Base-by-base conservation (phyloP, 2,113 vertebrate genomes). In the Australoheros scitulus region DNA sequence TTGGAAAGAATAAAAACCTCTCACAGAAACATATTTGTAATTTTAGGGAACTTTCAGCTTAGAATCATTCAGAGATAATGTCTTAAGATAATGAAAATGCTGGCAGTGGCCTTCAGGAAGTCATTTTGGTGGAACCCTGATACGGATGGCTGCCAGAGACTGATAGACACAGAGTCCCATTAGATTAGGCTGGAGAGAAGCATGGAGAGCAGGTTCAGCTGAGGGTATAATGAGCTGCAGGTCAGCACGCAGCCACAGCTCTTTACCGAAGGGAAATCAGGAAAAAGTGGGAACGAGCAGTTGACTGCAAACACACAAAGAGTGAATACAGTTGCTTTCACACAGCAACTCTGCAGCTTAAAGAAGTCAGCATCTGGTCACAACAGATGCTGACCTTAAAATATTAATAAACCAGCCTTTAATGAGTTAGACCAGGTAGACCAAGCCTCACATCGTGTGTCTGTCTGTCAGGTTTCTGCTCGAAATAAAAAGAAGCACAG, bases 141-240 rank as follows among this genome's bases (percentile, higher is more conserved):
- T 85, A 74, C 3, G n/a, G 80, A n/a, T 2, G 60, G 85, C 87
- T 89, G 89, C 83, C 7, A 55, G 76, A 79, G 57, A 81, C 80
- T 76, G 88, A 91, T 77, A 89, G 87, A 89, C 80, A 56, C 75
- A 75, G 8, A 55, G 80, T 77, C 86, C 83, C 84, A 52, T 87
- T 82, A 89, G 85, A 88, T 86, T 82, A 89, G 85, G 24, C 83
- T 7, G 57, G 79, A 76, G 75, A n/a, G 59, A 78, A 34, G 80
- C 83, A 74, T 78, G 83, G 81, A 87, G 86, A 84, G 77, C 81
- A 87, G 85, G 63, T 79, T 82, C 78, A 84, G 84, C 86, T 65
- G 84, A 88, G 80, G 89, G 70, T 61, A 80, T 85, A 89, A 92
- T 87, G 65, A 87, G 86, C 82, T 90, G 81, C 86, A 82, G 88